Base-by-base conservation (phyloP, 2,888 invertebrate genomes). In the Mycogona germanica region DNA sequence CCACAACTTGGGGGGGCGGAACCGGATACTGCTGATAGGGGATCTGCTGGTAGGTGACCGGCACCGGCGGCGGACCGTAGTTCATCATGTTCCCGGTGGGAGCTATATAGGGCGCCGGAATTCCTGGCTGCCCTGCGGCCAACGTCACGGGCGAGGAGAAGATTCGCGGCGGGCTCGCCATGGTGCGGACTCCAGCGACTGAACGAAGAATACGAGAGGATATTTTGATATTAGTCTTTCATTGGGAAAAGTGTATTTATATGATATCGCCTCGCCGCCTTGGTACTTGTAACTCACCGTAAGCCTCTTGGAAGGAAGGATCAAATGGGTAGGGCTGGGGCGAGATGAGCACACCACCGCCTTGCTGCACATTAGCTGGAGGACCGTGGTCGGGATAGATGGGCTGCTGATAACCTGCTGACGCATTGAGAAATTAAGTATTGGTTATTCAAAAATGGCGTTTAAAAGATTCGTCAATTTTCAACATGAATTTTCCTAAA, bases 1-100 rank as follows among this genome's bases (percentile, higher is more conserved):
- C 64, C 60, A 64, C 64, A 60, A 61, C 61, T 55, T 61, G 63
- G 57, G 59, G 61, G 52, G 62, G 62, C 40, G 62, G 63, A 2
- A 62, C 59, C 9, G 63, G 37, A 26, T 42, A 52, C 28, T 51
- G 55, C 30, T 55, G 52, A 44, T 53, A 57, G 12, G 51, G 53
- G 29, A 53, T 55, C 28, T 47, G 57, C 2, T 60, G 17, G 60
- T 58, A 57, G 58, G 62, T 17, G 58, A 62, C 14, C 59, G 63
- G 59, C 9, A 62, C 14, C 59, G 63, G 59, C 9, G 61, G 59
- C 32, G 62, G 59, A 14, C 58, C 60, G 55, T 62, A 64, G 51
- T 61, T 64, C 19, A 65, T 60, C 37, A 63, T 51, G 6, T 60
- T 59, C 32, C 62, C 61, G 51, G 63, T 62, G 46, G 61, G 62